These are phyloP conservation scores for Synergus umbraculus DNA, from an alignment of 2,888 invertebrate species.

Conservation along the genomic window DNA sequence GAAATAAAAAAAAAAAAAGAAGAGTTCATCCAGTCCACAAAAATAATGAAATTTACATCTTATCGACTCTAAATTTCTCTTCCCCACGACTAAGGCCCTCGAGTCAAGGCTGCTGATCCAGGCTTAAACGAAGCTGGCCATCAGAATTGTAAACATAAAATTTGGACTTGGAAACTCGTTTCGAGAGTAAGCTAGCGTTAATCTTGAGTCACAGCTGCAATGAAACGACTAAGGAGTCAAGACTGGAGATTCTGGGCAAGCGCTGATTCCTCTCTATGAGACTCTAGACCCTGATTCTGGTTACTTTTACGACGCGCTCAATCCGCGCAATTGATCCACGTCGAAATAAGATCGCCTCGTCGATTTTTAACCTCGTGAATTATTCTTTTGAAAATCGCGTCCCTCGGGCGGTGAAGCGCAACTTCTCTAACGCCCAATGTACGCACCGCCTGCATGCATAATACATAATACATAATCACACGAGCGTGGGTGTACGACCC, in stretches of 20 bases:
- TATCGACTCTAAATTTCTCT: neutral
- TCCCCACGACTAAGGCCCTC: neutral
- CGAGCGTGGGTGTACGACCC: conserved; percentile 55
- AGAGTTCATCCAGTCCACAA: neutral
- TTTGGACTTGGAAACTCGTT: neutral
- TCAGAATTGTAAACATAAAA: neutral
- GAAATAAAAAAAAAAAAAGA: neutral
- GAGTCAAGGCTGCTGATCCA: neutral
- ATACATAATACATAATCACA: conserved; percentile 45
- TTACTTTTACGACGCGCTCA: neutral
- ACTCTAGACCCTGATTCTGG: neutral
- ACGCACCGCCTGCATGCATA: conserved; percentile 45
- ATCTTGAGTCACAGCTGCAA: neutral
- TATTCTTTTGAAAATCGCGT: conserved; percentile 29
- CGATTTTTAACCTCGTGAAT: conserved; percentile 20
- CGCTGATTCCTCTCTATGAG: neutral
- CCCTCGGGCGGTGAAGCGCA: conserved; percentile 12
- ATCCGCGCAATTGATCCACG: neutral
- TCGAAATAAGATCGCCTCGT: neutral
- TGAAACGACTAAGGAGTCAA: too few species aligned
- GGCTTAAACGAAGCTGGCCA: neutral
- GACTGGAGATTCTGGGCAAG: too few species aligned
- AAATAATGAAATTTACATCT: neutral
- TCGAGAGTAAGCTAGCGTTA: neutral
- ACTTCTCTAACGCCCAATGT: conserved; percentile 39